Evolutionary conservation across 92 coral and sea anemone species (phyloP), one percentile per base, ranked within the genome.

Genomic region (Diadumene lineata): DNA sequence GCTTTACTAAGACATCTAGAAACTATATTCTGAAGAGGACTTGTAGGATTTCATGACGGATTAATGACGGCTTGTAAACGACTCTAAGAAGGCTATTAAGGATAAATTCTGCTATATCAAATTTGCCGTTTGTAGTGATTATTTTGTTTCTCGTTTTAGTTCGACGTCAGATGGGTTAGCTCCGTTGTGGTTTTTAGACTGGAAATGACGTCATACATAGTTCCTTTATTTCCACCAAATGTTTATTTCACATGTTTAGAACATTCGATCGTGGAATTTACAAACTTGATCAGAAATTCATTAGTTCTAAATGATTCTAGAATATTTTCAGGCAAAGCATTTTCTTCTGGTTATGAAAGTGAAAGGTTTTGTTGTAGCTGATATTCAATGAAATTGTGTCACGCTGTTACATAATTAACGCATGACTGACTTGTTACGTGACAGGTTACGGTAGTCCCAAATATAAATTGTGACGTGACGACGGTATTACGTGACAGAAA

Each of bases 161-260:
- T 2, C 68, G 68, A 28, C 43, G 68, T 62, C 68, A 62, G 11
- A 28, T 27, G 17, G 43, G 13, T 4, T 38, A 21, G 32, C 2
- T 22, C 31, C 13, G 48, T 4, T 53, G 58, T 23, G 64, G 64
- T 58, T 22, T 10, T 26, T 58, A 11, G 17, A 58, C 64, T 25
- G 64, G 64, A 58, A 58, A 58, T 58, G 64, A 58, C 64, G 64
- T 58, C 29, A 22, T 9, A 25, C 48, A 38, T 38, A 38, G 48
- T 38, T 38, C 48, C 48, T 38, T 4, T 38, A 13, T 4, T 38
- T 38, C 13, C 6, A 13, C 48, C 48, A 4, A 6, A 38, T 38
- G 48, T 38, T 38, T 38, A 38, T 13, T 38, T 38, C 13, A 4
- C 48, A 38, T 38, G 7, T 4, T 4, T 38, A 38, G 48, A 38